Base-by-base conservation (phyloP, 1,140 invertebrate genomes). In the Lanistes nyassanus region DNA sequence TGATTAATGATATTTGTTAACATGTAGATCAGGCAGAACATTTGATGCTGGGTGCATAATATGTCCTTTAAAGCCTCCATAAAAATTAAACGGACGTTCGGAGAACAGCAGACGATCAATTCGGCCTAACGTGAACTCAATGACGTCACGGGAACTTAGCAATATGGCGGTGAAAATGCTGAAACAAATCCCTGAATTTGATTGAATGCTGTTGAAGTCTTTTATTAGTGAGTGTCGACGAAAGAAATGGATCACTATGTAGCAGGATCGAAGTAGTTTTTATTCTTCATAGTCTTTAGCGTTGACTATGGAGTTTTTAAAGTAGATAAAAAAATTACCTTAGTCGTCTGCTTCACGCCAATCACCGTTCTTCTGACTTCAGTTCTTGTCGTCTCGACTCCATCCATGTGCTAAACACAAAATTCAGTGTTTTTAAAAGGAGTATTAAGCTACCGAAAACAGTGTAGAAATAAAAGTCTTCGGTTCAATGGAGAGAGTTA, bases 401-500 rank as follows among this genome's bases (percentile, higher is more conserved):
- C 11, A 60, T 36, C 26, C n/a, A 55, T 60, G 37, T 56, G 11
- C 11, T 51, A 53, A n/a, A n/a, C n/a, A n/a, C n/a, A n/a, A n/a
- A n/a, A n/a, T n/a, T 34, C 6, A 29, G 42, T 19, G 56, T 47
- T 39, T 62, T 37, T 37, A 31, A 36, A 31, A 53, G 51, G 56
- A 16, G 53, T 65, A 26, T 16, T 23, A 13, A n/a, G 42, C 64
- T 62, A 47, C 29, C 34, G 36, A 23, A 36, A 42, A 21, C 29
- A 58, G 29, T 42, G 39, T 23, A 37, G 23, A 39, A 23, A 29
- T 9, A 56, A 34, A 56, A 21, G 55, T 29, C 53, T 36, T 58
- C 34, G 31, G 19, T 11, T 36, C 19, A 36, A 84, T 83, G 82
- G 83, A 84, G 77, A 76, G 80, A 68, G 76, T 81, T 74, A 81